Evolutionary conservation across 2,113 vertebrate species (phyloP), one percentile per base, ranked within the genome.

Genomic region (Seriola rivoliana): DNA sequence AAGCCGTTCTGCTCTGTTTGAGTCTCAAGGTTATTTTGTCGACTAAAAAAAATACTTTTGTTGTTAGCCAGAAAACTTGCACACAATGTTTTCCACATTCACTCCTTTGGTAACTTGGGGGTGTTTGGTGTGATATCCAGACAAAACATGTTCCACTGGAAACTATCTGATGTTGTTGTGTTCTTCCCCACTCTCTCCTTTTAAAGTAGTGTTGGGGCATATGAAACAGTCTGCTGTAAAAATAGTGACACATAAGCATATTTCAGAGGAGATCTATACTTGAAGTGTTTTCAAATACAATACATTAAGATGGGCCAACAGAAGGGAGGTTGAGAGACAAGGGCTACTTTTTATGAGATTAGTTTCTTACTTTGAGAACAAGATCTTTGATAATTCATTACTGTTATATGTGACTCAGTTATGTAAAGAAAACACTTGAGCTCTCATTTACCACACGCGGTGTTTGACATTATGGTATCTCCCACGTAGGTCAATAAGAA

Each of bases 351-450:
- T 23, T 36, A 29, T 29, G 2, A 29, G 29, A 29, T 10, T n/a
- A 5, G 16, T 70, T 76, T 87, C 84, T 82, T 85, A 64, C 74
- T 71, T 86, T 85, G 85, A 60, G 40, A 57, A 66, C 54, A 52
- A 38, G 68, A 19, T 42, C 32, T 29, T 5, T 21, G 38, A 67
- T 44, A 17, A 55, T 69, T 29, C 8, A 36, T 73, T 65, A 60
- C 16, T 12, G 40, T 13, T 7, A 14, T 21, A 23, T 44, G 25
- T 72, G 36, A 46, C 44, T 42, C 52, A 38, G 52, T 65, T 11
- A 12, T 44, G 48, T 34, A 19, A 36, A 34, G 6, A 12, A 64
- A 71, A 16, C 4, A 50, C 66, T 60, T 50, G 11, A 42, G 23
- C 17, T 62, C 7, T 40, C 16, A 32, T 29, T 32, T 42, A 10